Evolutionary conservation across 2,113 vertebrate species (phyloP).

Genomic region (Perca schrenkii): DNA sequence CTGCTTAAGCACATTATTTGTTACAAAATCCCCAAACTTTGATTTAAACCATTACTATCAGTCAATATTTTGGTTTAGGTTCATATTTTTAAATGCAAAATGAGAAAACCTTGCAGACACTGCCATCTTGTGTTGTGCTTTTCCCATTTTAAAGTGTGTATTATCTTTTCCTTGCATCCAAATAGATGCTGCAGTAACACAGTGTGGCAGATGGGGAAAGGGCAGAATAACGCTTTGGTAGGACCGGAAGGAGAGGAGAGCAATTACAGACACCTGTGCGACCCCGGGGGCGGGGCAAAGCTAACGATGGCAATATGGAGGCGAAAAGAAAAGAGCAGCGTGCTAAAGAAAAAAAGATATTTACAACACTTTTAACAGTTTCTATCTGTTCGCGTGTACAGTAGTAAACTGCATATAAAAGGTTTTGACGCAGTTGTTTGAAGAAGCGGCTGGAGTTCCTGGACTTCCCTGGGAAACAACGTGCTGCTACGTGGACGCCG

Average conservation of each 20-base stretch:
- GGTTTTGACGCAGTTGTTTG: not conserved
- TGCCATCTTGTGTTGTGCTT: slow-evolving; percentile 27
- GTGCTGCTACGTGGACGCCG: not conserved
- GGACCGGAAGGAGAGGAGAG: not conserved
- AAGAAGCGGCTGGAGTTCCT: not conserved
- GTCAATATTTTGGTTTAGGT: not conserved
- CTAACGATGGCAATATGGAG: too few relatives aligned
- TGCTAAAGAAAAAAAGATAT: not conserved
- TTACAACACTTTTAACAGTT: not conserved
- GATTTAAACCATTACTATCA: not conserved
- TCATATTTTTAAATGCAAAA: not conserved
- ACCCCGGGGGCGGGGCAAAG: too few relatives aligned
- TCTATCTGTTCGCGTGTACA: not conserved
- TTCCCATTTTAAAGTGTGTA: not conserved
- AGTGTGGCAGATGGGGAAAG: not conserved
- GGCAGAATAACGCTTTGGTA: not conserved
- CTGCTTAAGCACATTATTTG: not conserved
- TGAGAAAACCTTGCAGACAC: not conserved
- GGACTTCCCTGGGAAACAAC: not conserved
- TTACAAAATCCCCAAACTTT: not conserved
- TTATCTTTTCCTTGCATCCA: not conserved
- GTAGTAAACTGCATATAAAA: too few relatives aligned
- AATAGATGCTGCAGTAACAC: not conserved
- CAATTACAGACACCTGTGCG: slow-evolving; percentile 21
- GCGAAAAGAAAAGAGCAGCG: not conserved